Evolutionary conservation across 1,140 invertebrate genomes (phyloP).

Genomic region (Platyura marginata): DNA sequence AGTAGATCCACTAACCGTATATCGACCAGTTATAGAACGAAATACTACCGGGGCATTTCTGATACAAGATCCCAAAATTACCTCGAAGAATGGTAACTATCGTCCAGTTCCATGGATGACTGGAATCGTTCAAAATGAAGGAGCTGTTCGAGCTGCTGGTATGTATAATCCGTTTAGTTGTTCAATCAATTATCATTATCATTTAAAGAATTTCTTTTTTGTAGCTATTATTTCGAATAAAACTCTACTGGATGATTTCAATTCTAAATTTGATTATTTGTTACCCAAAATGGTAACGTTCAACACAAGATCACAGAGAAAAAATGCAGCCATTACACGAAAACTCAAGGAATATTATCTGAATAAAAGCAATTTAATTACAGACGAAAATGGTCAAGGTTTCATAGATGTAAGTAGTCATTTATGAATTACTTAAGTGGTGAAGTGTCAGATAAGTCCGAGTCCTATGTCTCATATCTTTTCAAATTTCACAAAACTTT

Average conservation of each 20-base stretch:
- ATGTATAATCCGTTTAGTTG: conserved; percentile 1
- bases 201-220: conserved; percentile 1
- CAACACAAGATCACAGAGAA: conserved; percentile 6
- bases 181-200: background rate
- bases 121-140: conserved; percentile 24
- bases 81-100: conserved; percentile 16
- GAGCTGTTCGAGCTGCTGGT: conserved; percentile 21
- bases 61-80: conserved; percentile 15
- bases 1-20: conserved; percentile 25
- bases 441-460: no score
- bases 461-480: no score
- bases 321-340: conserved; percentile 2
- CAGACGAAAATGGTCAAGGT: conserved; percentile 11
- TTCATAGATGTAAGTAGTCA: conserved; percentile 19
- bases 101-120: conserved; percentile 23
- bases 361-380: conserved; percentile 10
- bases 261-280: conserved; percentile 14
- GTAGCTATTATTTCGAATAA: conserved; percentile 18
- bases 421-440: background rate
- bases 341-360: conserved; percentile 16
- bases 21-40: conserved; percentile 25
- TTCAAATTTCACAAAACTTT: no score
- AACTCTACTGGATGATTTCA: conserved; percentile 16
- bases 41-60: conserved; percentile 17
- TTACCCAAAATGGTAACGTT: conserved; percentile 17